Base-by-base conservation (phyloP, 1,140 invertebrate genomes). In the Zaprionus ghesquierei region DNA sequence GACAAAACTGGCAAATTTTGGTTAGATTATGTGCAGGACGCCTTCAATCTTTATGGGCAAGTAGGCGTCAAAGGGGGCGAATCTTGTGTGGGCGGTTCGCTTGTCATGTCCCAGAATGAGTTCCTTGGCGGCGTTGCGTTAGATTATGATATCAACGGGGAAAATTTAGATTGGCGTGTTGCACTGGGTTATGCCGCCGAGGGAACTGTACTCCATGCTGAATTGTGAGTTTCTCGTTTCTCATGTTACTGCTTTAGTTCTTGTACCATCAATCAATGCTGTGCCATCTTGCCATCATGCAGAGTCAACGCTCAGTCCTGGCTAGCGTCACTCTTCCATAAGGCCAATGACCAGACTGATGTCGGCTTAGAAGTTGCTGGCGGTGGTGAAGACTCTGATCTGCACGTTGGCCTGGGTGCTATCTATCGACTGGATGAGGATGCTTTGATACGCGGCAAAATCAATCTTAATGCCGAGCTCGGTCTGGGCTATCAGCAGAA, bases 401-500 rank as follows among this genome's bases (percentile, higher is more conserved):
- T 68, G 4, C 15, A 20, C 0, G 15, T 78, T n/a, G 53, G 58
- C 0, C 2, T 89, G 13, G 84, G 85, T 6, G 63, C 77, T 51
- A 68, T 80, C n/a, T 89, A 89, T 51, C 79, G 51, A 63, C 31
- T 89, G 23, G 70, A 80, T 0, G 84, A 55, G 6, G 65, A 77
- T n/a, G 60, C 85, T 2, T 38, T 89, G 0, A 69, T 89, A 2
- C 85, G 84, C 6, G 84, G 69, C 56, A 89, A 89, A 41, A 38
- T 89, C 9, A 89, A 85, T 41, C 77, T 25, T 8, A 44, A 51
- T 0, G 35, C 56, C 8, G 79, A 89, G 41, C 5, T 89, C n/a
- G 84, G 84, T 5, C 12, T 89, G 20, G 84, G 84, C 10, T 89
- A 73, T n/a, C 69, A 89, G 12, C 85, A 89, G 46, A 80, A 89